Base-by-base conservation (phyloP, 1,140 invertebrate genomes). In the Drosophila parvula region DNA sequence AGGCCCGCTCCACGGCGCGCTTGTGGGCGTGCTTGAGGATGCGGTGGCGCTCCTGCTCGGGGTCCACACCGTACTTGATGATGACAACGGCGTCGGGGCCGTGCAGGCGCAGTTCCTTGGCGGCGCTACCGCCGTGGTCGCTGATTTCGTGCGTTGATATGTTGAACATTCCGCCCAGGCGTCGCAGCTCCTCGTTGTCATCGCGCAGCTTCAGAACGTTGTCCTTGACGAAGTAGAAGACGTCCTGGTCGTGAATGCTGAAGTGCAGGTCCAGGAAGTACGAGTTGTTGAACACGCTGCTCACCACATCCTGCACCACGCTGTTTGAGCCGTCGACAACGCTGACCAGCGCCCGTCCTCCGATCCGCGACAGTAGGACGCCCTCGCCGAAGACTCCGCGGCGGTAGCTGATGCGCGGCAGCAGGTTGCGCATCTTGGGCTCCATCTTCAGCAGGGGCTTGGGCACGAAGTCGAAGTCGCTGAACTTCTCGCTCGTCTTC, bases 191-290 rank as follows among this genome's bases (percentile, higher is more conserved):
- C 73, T 97, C 96, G 93, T 97, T 95, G 89, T 99, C 98, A 79
- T 98, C 97, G 32, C 96, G 94, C 28, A 97, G 95, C 92, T 97
- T 97, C 32, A 97, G 91, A 0, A 95, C 95, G 84, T 97, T 98
- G 79, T 97, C 96, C 92, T 99, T 99, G 2, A 99, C 96, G 92
- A 99, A 98, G 90, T 98, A 98, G 93, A 98, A 98, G 0, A 98
- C 96, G 82, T 98, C 98, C 93, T 98, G 94, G 92, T 97, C 97
- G 81, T 98, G 97, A 41, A 98, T 97, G 74, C 96, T 97, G 81
- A 98, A 98, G 92, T 97, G 96, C 0, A 98, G 93, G 68, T 98
- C 97, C n/a, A 99, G 92, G 93, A 98, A 96, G 90, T 96, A 96
- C 0, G 98, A 98, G 82, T 97, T 97, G 91, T 99, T 99, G 84